A percentile compares a stretch with the other conserved stretches of the same genome.
These are phyloP conservation scores for Actinostola sp. DNA, from an alignment of 92 coral and sea anemone species.

Conservation along the genomic window DNA sequence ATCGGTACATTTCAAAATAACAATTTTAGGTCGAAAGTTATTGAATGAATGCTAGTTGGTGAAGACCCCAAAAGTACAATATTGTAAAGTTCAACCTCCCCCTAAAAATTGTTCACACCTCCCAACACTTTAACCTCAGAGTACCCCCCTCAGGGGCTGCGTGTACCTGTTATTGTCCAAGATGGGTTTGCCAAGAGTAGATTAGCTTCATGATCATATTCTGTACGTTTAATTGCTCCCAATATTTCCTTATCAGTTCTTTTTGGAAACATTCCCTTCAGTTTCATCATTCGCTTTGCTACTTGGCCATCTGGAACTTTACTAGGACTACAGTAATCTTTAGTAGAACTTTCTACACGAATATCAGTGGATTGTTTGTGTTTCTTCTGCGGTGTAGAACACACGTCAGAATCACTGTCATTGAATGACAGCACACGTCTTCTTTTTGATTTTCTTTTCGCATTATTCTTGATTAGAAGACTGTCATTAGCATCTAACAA, in stretches of 20 bases:
- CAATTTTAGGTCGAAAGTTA: too few relatives aligned
- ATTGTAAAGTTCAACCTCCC: too few relatives aligned
- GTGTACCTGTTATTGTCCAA: not conserved
- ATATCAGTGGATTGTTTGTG: not conserved
- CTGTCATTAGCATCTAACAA: too few relatives aligned
- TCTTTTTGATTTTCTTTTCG: constrained; percentile 23
- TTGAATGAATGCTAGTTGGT: too few relatives aligned
- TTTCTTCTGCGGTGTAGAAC: constrained; percentile 30
- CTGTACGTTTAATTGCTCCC: constrained; percentile 14
- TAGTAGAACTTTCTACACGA: not conserved
- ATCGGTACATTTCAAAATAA: not conserved
- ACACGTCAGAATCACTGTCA: constrained; percentile 32
- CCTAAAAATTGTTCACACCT: too few relatives aligned
- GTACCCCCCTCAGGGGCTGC: not conserved
- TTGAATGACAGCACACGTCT: constrained; percentile 13
- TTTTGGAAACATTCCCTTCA: constrained; percentile 12
- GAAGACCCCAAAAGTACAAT: too few relatives aligned
- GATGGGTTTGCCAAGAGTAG: constrained; percentile 19
- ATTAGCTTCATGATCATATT: constrained; percentile 30
- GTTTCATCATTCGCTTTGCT: too few relatives aligned
- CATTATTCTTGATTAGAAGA: too few relatives aligned
- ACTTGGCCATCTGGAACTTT: not conserved
- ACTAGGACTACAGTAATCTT: not conserved
- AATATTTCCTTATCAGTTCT: constrained; percentile 15
- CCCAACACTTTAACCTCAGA: not conserved